These are phyloP conservation scores for Ophion slaviceki DNA, from an alignment of 2,888 invertebrate genomes.

Conservation along the genomic window DNA sequence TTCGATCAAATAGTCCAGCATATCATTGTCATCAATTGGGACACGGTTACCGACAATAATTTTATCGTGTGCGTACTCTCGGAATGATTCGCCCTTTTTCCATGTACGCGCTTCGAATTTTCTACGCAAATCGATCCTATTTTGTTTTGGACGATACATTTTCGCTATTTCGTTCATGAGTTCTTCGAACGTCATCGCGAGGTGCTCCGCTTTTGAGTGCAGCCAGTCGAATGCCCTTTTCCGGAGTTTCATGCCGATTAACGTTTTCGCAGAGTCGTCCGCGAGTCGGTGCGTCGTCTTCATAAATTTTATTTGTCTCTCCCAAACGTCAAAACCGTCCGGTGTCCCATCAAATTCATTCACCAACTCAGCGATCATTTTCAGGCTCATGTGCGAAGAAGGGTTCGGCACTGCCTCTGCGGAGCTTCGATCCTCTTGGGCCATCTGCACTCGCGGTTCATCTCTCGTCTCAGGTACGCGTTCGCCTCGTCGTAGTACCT, in stretches of 20 bases:
- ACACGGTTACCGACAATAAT: conserved; percentile 56
- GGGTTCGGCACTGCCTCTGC: not conserved
- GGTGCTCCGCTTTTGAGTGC: conserved; percentile 56
- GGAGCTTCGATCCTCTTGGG: not conserved
- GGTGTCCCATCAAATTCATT: conserved; percentile 50
- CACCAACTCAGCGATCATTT: conserved; percentile 48
- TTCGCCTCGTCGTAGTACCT: conserved; percentile 1
- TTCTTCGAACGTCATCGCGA: conserved; percentile 42
- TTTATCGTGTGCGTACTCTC: conserved; percentile 65
- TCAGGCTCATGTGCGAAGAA: conserved; percentile 26
- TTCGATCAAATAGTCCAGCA: conserved; percentile 63
- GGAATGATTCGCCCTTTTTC: conserved; percentile 52
- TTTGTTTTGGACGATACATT: conserved; percentile 54
- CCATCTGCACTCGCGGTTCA: not conserved
- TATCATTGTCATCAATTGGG: conserved; percentile 52
- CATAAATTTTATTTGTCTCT: conserved; percentile 48
- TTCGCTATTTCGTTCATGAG: conserved; percentile 47
- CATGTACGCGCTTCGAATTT: conserved; percentile 60
- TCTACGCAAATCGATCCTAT: conserved; percentile 39
- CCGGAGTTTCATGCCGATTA: conserved; percentile 51
- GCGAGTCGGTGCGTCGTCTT: conserved; percentile 45
- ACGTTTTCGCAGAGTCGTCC: conserved; percentile 38
- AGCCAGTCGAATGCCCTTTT: conserved; percentile 54
- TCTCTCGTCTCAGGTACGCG: not conserved
- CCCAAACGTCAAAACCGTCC: conserved; percentile 50